Base-by-base conservation (phyloP, 2,113 vertebrate genomes). In the Sphaerodactylus townsendi region DNA sequence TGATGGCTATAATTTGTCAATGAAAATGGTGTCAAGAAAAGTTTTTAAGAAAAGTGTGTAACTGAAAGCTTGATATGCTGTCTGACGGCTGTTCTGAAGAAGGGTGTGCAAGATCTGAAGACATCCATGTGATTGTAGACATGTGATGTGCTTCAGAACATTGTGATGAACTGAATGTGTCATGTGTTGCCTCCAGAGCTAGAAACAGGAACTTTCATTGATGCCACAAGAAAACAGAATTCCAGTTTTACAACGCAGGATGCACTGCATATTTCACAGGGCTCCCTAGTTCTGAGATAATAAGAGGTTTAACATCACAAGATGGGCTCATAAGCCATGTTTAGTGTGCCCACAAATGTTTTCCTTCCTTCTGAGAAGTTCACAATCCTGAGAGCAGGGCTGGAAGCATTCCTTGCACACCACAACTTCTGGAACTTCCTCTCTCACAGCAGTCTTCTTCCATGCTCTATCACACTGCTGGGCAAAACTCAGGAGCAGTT, bases 141-240 rank as follows among this genome's bases (percentile, higher is more conserved):
- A 62, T 35, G 74, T 50, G 82, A 56, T 87, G 77, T 21, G 37
- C 80, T 59, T 68, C 65, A 81, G 68, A 89, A 76, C 50, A 1
- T 0, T 91, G 75, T 71, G 79, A 88, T 91, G 84, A 91, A 90
- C 41, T 87, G 79, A 37, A 66, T 88, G 90, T 91, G 71, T 88
- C 86, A 91, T 0, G 0, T 79, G 4, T 88, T 71, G 65, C 19
- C 64, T 85, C 25, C 41, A 86, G 71, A 68, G 64, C 69, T 88
- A 87, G 73, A 83, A 77, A 82, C 59, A 76, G 19, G 50, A 85
- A 15, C 82, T 39, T 90, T 83, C 48, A 75, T 77, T 76, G 78
- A 81, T 46, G 64, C 37, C 72, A 64, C 44, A 70, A 13, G 77
- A 82, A 84, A 37, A 79, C 79, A 77, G n/a, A 71, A 33, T 0